phyloP scores from a whole-genome alignment of 1,140 invertebrate genomes.

The Neoseiulus cucumeris region DNA sequence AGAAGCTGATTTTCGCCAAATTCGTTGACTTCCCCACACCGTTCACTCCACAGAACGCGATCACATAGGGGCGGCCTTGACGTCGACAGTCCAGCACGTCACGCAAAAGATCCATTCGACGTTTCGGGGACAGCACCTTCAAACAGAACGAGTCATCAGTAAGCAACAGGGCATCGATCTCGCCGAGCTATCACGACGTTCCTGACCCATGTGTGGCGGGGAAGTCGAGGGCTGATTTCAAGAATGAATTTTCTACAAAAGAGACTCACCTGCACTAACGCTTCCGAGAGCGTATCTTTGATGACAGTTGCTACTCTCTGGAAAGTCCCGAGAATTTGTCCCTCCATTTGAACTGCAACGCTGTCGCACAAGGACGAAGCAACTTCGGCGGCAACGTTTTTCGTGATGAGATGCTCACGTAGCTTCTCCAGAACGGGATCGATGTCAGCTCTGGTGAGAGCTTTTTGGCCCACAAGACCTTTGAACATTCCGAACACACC shows the following conservation, averaged over 20 bases:
- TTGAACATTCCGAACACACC: conserved; percentile 33
- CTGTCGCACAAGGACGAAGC: conserved; percentile 83
- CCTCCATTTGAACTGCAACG: conserved; percentile 73
- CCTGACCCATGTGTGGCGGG: too few species aligned
- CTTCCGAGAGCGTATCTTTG: conserved; percentile 27
- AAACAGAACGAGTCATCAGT: conserved; percentile 34
- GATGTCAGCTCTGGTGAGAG: conserved; percentile 39
- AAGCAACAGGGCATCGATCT: background rate
- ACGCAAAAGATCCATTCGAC: conserved; percentile 84
- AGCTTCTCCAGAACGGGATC: conserved; percentile 76
- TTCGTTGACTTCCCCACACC: conserved; percentile 99
- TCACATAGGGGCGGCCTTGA: conserved; percentile 64
- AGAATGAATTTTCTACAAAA: background rate
- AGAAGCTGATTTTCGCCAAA: conserved; percentile 97
- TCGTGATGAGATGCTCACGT: conserved; percentile 83
- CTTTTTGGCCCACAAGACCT: conserved; percentile 63
- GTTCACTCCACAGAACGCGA: conserved; percentile 97
- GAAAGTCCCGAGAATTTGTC: conserved; percentile 30
- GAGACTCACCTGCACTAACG: conserved; percentile 22
- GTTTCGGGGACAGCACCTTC: conserved; percentile 76
- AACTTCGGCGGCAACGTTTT: conserved; percentile 96
- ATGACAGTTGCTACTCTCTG: conserved; percentile 22
- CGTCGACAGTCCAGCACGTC: conserved; percentile 78
- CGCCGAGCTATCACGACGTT: too few species aligned
- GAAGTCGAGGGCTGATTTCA: background rate